phyloP scores from a whole-genome alignment of 2,888 invertebrate genomes.

The Lithosia quadra region DNA sequence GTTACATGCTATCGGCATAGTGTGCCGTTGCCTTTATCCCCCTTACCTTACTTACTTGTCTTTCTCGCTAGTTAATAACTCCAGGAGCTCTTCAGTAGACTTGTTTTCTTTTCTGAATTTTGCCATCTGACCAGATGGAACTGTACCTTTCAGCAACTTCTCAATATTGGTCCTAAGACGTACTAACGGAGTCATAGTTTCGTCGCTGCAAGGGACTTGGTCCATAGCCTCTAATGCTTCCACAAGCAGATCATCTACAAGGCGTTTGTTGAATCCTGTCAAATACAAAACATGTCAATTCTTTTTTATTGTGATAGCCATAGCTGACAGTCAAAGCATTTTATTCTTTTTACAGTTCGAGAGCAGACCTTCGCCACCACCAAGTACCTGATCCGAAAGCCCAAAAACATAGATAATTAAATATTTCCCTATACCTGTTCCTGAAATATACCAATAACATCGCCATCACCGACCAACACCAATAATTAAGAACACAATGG shows the following conservation, averaged over 20 bases:
- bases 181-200: constrained; percentile 86
- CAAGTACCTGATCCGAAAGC: constrained; percentile 40
- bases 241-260: constrained; percentile 93
- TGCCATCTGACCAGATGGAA: constrained; percentile 92
- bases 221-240: constrained; percentile 93
- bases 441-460: constrained; percentile 42
- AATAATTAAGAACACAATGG: constrained; percentile 80
- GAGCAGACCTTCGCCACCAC: constrained; percentile 52
- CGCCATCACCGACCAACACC: constrained; percentile 75
- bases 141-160: constrained; percentile 92
- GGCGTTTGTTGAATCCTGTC: constrained; percentile 88
- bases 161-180: constrained; percentile 91
- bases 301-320: constrained; percentile 22
- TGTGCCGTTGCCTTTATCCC: not conserved
- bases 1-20: not conserved
- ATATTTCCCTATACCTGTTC: constrained; percentile 28
- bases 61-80: constrained; percentile 88
- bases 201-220: constrained; percentile 88
- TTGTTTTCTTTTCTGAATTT: constrained; percentile 91
- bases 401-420: constrained; percentile 44
- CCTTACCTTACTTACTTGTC: constrained; percentile 54
- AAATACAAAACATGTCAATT: constrained; percentile 42
- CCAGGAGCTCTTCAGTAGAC: constrained; percentile 92
- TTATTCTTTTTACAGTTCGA: constrained; percentile 23
- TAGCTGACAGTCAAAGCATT: constrained; percentile 56